Percentiles rank a stretch among this genome's conserved stretches.
Evolutionary conservation across 1,140 invertebrate species (phyloP).

Genomic region (Drosophila simulans): DNA sequence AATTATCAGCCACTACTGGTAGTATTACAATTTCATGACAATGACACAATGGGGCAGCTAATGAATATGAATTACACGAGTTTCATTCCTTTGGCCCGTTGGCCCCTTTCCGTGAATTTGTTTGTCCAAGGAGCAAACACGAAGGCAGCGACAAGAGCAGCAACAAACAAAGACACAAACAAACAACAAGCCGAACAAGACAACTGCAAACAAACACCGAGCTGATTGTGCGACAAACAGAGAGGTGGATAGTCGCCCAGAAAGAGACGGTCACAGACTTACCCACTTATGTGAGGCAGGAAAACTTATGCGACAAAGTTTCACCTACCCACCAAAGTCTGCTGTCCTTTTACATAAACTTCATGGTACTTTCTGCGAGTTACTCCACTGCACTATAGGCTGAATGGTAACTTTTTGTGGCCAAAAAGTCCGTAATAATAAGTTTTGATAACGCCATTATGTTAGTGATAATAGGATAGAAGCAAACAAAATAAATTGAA

Average conservation of each 20-base stretch:
- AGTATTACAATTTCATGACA: constrained; percentile 55
- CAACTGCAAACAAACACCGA: constrained; percentile 66
- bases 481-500: too few species aligned
- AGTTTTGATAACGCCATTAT: too few species aligned
- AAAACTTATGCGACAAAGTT: constrained; percentile 75
- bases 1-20: constrained; percentile 55
- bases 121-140: constrained; percentile 43
- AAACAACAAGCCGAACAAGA: constrained; percentile 49
- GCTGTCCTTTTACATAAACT: constrained; percentile 75
- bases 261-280: constrained; percentile 28
- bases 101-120: constrained; percentile 6
- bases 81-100: constrained; percentile 1
- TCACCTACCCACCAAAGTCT: constrained; percentile 36
- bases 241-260: constrained; percentile 6
- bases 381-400: constrained; percentile 6
- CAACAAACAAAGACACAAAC: constrained; percentile 38
- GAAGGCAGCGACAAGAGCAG: constrained; percentile 42
- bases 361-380: constrained; percentile 59
- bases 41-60: constrained; percentile 68
- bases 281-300: constrained; percentile 69
- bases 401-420: too few species aligned
- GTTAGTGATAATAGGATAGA: too few species aligned
- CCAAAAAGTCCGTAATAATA: too few species aligned
- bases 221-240: constrained; percentile 57
- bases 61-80: constrained; percentile 77